phyloP scores from a whole-genome alignment of 2,888 invertebrate genomes.

The Drosophila niveifrons region DNA sequence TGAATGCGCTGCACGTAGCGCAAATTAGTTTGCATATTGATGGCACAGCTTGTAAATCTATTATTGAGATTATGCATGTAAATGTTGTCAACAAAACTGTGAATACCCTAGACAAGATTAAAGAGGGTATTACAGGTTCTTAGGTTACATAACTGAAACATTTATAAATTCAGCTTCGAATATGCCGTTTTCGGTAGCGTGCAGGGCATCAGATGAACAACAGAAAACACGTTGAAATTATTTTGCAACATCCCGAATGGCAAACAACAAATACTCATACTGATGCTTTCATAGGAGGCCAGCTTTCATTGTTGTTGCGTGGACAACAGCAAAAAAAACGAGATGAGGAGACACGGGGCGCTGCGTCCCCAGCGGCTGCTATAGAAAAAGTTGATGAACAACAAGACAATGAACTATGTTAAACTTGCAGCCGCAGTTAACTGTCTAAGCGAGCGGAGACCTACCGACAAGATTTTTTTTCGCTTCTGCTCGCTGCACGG shows the following conservation, averaged over 20 bases:
- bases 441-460: slow-evolving; percentile 40
- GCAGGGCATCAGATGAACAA: slow-evolving; percentile 38
- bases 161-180: not conserved
- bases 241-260: slow-evolving; percentile 47
- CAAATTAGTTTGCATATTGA: slow-evolving; percentile 2
- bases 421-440: slow-evolving; percentile 66
- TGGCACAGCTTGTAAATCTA: slow-evolving; percentile 1
- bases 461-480: slow-evolving; percentile 36
- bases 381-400: slow-evolving; percentile 71
- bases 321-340: not conserved
- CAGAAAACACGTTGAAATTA: slow-evolving; percentile 59
- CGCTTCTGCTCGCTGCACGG: slow-evolving; percentile 50
- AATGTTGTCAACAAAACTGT: not conserved
- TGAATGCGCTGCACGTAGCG: slow-evolving; percentile 17
- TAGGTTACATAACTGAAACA: not conserved
- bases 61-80: not conserved
- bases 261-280: slow-evolving; percentile 12
- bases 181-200: not conserved
- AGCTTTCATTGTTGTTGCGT: slow-evolving; percentile 36
- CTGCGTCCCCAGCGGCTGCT: slow-evolving; percentile 49
- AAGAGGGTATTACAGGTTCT: no score
- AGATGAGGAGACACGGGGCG: not conserved
- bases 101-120: not conserved
- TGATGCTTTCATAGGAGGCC: slow-evolving; percentile 38
- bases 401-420: slow-evolving; percentile 76